A percentile compares a stretch with the other conserved stretches of the same genome.
Evolutionary conservation across 2,113 vertebrate species (phyloP).

Genomic region (Boulengeromyrus knoepffleri): DNA sequence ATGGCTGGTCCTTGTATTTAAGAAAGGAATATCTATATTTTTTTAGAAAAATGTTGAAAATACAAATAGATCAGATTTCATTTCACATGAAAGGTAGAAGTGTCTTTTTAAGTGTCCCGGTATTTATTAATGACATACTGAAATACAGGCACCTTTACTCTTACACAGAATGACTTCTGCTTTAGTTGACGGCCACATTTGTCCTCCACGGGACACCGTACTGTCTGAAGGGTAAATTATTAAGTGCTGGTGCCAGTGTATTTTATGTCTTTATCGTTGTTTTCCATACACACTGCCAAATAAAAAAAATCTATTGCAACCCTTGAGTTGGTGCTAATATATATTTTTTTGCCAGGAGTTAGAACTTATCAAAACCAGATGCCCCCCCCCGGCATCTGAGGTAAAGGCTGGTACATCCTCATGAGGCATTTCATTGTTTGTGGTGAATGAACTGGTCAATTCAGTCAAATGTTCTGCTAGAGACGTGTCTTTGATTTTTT

Average conservation of each 20-base stretch:
- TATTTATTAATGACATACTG: neutral
- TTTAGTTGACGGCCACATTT: neutral
- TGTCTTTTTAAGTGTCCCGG: neutral
- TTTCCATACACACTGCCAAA: slow-evolving; percentile 2
- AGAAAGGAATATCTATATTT: slow-evolving; percentile 26
- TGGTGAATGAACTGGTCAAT: neutral
- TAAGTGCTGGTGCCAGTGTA: neutral
- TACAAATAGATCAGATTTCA: slow-evolving; percentile 6
- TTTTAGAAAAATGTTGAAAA: slow-evolving; percentile 9
- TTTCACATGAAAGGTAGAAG: neutral
- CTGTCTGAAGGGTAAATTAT: neutral
- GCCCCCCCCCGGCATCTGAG: neutral
- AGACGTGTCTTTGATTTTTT: neutral
- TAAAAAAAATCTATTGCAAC: neutral
- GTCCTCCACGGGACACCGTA: neutral
- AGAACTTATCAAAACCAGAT: neutral
- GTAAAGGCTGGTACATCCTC: neutral
- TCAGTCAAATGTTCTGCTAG: neutral
- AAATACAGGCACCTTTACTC: neutral
- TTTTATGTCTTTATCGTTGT: neutral
- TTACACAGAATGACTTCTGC: neutral
- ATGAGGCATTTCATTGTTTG: neutral
- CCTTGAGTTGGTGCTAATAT: neutral
- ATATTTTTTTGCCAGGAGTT: neutral
- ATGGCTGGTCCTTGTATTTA: slow-evolving; percentile 25